phyloP scores from a whole-genome alignment of 2,797 vertebrate genomes.

The Sebastes itinus region DNA sequence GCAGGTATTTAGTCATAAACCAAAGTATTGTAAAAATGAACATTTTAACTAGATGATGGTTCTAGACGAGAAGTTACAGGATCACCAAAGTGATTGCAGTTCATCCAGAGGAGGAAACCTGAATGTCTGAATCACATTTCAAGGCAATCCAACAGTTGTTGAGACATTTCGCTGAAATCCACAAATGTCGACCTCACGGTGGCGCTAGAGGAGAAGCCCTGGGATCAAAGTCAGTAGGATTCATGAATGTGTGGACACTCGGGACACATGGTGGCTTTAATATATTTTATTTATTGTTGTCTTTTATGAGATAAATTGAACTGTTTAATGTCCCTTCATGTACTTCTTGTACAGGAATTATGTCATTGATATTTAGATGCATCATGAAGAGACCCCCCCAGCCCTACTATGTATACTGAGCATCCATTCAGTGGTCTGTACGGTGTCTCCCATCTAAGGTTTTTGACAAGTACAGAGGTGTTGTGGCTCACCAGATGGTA shows the following conservation, averaged over 20 bases:
- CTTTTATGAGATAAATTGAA: neutral
- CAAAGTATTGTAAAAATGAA: neutral
- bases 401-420: neutral
- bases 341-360: neutral
- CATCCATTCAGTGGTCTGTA: neutral
- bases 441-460: neutral
- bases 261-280: no score
- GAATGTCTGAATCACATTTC: neutral
- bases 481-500: neutral
- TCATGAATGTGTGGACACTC: no score
- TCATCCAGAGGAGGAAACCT: neutral
- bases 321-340: neutral
- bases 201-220: no score
- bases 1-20: neutral
- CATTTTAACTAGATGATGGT: neutral
- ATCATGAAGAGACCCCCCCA: neutral
- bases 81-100: neutral
- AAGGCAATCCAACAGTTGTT: no score
- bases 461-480: neutral
- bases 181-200: no score
- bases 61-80: neutral
- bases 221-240: no score
- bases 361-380: neutral
- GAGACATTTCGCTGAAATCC: no score
- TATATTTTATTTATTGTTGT: neutral